Percentiles rank a stretch among this genome's conserved stretches.
Conservation (phyloP, 2,888 invertebrate genomes). For the Oscheius myriophilus region DNA sequence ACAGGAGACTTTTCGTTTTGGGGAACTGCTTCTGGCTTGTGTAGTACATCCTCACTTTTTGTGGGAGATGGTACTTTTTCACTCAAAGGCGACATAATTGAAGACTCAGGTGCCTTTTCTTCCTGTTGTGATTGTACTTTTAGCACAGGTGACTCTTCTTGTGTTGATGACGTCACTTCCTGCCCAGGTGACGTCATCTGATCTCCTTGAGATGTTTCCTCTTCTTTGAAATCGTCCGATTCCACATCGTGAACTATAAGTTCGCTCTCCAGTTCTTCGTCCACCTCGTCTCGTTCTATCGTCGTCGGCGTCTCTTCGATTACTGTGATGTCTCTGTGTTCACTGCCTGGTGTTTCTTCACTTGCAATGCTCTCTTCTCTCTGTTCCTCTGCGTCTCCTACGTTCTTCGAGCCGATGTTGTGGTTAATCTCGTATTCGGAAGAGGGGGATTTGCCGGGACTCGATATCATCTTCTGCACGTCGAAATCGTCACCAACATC, state of each 20-base stretch:
- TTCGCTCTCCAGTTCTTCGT: slow-evolving; percentile 24
- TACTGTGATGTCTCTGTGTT: too few relatives aligned
- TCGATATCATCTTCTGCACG: too few relatives aligned
- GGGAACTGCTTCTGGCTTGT: too few relatives aligned
- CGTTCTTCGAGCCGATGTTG: not conserved
- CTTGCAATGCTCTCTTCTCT: not conserved
- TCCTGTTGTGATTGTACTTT: not conserved
- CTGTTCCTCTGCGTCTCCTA: not conserved
- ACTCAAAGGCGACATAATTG: too few relatives aligned
- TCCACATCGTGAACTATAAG: slow-evolving; percentile 5
- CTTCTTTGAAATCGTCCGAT: not conserved
- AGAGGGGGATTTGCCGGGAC: not conserved
- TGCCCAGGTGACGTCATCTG: not conserved
- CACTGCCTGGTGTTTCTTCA: too few relatives aligned
- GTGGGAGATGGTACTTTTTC: too few relatives aligned
- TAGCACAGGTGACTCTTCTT: not conserved
- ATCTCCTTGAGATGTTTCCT: not conserved
- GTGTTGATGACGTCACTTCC: not conserved
- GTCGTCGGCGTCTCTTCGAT: not conserved
- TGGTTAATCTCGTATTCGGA: not conserved
- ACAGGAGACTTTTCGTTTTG: too few relatives aligned
- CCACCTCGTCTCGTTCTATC: not conserved
- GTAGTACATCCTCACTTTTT: too few relatives aligned
- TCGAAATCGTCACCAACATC: too few relatives aligned
- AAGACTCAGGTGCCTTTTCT: not conserved